Evolutionary conservation across 2,888 invertebrate genomes (phyloP), one percentile per base, ranked within the genome.

Genomic region (Aethes cnicana): DNA sequence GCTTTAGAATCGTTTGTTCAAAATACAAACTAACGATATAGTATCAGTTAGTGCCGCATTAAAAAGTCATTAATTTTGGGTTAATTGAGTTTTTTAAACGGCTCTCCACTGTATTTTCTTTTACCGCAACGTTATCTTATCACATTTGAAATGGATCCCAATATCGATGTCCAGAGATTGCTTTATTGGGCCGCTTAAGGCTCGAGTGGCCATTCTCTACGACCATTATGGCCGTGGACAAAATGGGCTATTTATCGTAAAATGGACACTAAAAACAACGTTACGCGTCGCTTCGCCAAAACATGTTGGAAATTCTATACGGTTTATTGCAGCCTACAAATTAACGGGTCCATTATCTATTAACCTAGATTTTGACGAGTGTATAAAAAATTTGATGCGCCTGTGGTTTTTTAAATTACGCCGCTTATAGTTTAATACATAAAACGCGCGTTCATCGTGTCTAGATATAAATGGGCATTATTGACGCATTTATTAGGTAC

Each of bases 171-270:
- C 66, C 60, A 64, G 64, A 59, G 72, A 75, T 68, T 80, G 81
- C 79, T 77, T 72, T 72, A 77, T 74, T 69, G 69, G 50, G 59
- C 32, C n/a, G n/a, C n/a, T n/a, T 37, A 71, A 64, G 64, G 76
- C 81, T 79, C 71, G 74, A 82, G 77, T 72, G 69, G 66, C 81
- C 78, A 80, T 82, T 81, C 75, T 66, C 69, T 72, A 69, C 70
- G 81, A 66, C 72, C 70, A 69, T 84, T 81, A 84, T 79, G 77
- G 79, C 62, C 54, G 63, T 66, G 70, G 74, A 79, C 79, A 80
- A 85, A 86, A 78, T 76, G 76, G 68, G 64, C 76, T 82, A 81
- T 85, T 84, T 84, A 84, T 86, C 80, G 84, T 80, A 77, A 83
- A 83, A 84, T 83, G 78, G 80, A 77, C 77, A 81, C 78, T 83